A percentile compares a stretch with the other conserved stretches of the same genome.
phyloP scores from a whole-genome alignment of 2,888 invertebrate species.

The Toxonevra muliebris region DNA sequence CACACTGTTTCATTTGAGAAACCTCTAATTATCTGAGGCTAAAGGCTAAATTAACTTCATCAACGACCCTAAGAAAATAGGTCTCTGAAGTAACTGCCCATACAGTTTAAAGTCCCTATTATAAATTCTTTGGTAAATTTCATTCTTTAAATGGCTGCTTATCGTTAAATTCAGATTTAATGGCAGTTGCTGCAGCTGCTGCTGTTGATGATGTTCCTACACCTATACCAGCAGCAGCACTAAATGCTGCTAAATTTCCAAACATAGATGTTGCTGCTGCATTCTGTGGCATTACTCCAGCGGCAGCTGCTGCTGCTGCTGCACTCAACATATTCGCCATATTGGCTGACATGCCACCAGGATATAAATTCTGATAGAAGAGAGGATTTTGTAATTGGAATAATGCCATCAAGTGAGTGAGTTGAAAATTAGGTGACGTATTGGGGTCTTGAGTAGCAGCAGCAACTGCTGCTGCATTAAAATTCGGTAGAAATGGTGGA shows the following conservation, averaged over 20 bases:
- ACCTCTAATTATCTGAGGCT: background rate
- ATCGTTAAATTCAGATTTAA: conserved; percentile 51
- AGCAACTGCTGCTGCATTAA: conserved; percentile 41
- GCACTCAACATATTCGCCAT: conserved; percentile 41
- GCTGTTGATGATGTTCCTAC: conserved; percentile 44
- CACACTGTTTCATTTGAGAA: too few species aligned
- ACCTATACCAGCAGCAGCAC: conserved; percentile 52
- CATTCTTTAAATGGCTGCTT: conserved; percentile 53
- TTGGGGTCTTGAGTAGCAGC: conserved; percentile 48
- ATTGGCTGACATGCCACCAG: conserved; percentile 49
- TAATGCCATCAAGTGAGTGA: conserved; percentile 61
- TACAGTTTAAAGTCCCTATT: background rate
- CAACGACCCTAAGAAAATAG: background rate
- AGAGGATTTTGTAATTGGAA: conserved; percentile 62
- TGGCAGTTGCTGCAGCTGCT: conserved; percentile 44
- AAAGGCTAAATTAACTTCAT: background rate
- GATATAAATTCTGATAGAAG: conserved; percentile 63
- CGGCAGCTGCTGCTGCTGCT: conserved; percentile 35
- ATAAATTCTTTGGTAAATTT: background rate
- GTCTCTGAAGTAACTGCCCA: background rate
- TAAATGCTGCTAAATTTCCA: conserved; percentile 52
- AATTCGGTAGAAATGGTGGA: conserved; percentile 49
- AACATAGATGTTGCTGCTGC: conserved; percentile 40
- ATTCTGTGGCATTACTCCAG: conserved; percentile 40
- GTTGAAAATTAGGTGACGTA: conserved; percentile 56